A percentile compares a stretch with the other conserved stretches of the same genome.
Evolutionary conservation across 2,888 invertebrate genomes (phyloP).

Genomic region (Leucophenga maculata): DNA sequence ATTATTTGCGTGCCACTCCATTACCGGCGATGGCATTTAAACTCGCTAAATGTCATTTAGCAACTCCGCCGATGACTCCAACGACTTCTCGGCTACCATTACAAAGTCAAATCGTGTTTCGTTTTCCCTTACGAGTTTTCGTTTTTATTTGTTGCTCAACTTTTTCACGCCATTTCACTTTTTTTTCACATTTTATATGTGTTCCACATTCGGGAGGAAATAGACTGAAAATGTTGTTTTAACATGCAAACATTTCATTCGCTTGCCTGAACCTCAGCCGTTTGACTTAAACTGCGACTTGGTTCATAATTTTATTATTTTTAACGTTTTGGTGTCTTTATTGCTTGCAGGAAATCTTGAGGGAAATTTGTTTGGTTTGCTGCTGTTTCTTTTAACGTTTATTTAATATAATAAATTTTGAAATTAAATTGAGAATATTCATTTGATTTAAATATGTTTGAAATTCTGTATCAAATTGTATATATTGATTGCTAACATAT

Average conservation of each 20-base stretch:
- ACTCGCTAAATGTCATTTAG: slow-evolving; percentile 66
- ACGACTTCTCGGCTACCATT: background rate
- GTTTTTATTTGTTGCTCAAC: slow-evolving; percentile 44
- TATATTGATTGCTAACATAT: too few species aligned
- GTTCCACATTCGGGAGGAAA: slow-evolving; percentile 1
- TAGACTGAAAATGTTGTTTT: slow-evolving; percentile 9
- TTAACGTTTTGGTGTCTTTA: too few species aligned
- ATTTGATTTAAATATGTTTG: too few species aligned
- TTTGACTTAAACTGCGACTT: slow-evolving; percentile 1
- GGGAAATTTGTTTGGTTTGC: too few species aligned
- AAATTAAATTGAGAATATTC: too few species aligned
- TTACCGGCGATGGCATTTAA: slow-evolving; percentile 27
- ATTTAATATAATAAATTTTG: too few species aligned
- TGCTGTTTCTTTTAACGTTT: too few species aligned
- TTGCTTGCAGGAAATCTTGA: too few species aligned
- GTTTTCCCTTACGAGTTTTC: background rate
- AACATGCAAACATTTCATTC: slow-evolving; percentile 14
- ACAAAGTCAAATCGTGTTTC: slow-evolving; percentile 4
- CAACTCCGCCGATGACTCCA: slow-evolving; percentile 41
- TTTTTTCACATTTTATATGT: slow-evolving; percentile 32
- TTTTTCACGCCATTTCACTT: slow-evolving; percentile 65
- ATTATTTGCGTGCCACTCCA: slow-evolving; percentile 14
- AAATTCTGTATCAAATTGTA: too few species aligned
- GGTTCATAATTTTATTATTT: background rate
- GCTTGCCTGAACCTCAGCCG: background rate